Evolutionary conservation across 2,113 vertebrate species (phyloP).

Genomic region (Odocoileus virginianus): DNA sequence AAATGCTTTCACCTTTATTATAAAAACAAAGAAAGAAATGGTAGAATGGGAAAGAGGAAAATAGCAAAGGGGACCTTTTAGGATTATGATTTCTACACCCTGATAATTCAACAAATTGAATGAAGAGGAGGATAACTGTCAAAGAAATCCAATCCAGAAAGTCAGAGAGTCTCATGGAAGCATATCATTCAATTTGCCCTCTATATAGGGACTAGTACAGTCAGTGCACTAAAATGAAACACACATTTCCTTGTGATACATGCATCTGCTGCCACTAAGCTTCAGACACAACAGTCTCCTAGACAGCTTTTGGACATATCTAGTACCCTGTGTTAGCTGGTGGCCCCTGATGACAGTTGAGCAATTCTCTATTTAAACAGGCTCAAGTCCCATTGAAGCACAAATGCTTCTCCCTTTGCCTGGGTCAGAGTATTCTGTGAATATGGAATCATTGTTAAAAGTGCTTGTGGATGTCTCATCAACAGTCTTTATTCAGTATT

Average conservation of each 20-base stretch:
- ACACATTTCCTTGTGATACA: conserved; percentile 55
- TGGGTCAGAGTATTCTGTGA: neutral
- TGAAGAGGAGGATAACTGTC: conserved; percentile 55
- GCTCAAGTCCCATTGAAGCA: neutral
- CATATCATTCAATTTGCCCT: conserved; percentile 66
- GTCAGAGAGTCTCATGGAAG: conserved; percentile 52
- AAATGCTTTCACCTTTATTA: neutral
- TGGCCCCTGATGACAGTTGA: neutral
- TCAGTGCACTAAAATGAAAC: conserved; percentile 68
- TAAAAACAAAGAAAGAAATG: neutral
- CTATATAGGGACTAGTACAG: conserved; percentile 45
- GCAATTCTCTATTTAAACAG: conserved; percentile 10
- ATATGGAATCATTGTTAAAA: neutral
- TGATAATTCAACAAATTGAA: conserved; percentile 34
- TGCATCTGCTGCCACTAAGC: neutral
- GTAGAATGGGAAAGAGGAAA: neutral
- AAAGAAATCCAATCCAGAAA: conserved; percentile 62
- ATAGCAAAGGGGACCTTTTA: neutral
- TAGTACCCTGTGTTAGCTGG: neutral
- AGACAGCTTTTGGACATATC: neutral
- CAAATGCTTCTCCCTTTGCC: neutral
- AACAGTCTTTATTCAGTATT: neutral
- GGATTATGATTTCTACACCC: conserved; percentile 55
- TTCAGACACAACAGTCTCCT: conserved; percentile 18
- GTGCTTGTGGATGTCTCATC: neutral